Base-by-base conservation (phyloP, 2,113 vertebrate genomes). In the Holacanthus passer region DNA sequence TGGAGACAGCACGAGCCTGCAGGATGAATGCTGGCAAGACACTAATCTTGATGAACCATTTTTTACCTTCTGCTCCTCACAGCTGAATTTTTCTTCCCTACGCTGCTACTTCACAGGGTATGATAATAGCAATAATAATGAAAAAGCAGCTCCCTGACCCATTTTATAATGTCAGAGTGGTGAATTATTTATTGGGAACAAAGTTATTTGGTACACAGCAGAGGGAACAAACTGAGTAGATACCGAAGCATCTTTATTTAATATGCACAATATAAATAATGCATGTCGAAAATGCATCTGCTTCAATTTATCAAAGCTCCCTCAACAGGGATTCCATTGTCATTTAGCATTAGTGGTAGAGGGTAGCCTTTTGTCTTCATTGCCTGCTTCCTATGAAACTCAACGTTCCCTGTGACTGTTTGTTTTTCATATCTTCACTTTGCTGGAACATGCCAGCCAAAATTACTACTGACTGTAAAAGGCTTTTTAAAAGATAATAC, bases 151-250 rank as follows among this genome's bases (percentile, higher is more conserved):
- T 91, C 77, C 81, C 91, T 91, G 93, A 93, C 91, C 93, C 90
- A 94, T 93, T 94, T 93, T 88, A 88, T 90, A 89, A 95, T 92
- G 90, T 92, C 91, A 94, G 89, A 84, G 74, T 87, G 20, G 79
- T 94, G 92, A 94, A 94, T 95, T 91, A 95, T 96, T 95, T 88
- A 95, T 93, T 70, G 87, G 88, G 89, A 92, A 94, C 94, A 94
- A 94, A 90, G 92, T 94, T 94, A 95, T 95, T 94, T 94, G 93
- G 91, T 94, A 92, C 94, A 94, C 93, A 92, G 93, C 91, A 90
- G 89, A 89, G 90, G 89, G 93, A 91, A 92, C 87, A 90, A 92
- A 91, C 91, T 85, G 91, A 91, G 90, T 78, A 90, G 87, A 93
- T 93, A 92, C 92, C 56, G 74, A 89, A 87, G 86, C 93, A 93